Evolutionary conservation across 2,888 invertebrate species (phyloP).

Genomic region (Lissonota sp.): DNA sequence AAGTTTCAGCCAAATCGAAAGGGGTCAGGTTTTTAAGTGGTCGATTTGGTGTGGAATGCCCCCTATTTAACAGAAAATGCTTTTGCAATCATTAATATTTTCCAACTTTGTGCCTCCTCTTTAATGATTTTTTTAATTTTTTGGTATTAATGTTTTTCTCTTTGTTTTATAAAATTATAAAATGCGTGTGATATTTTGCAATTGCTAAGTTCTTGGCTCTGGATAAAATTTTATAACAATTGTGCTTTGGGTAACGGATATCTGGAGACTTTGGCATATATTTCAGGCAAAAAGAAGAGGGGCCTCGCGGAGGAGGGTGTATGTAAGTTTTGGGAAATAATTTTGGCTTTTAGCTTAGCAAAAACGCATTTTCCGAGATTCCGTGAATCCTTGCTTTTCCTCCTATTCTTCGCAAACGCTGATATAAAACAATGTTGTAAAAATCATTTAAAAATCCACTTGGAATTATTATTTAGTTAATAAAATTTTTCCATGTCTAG

Average conservation of each 20-base stretch:
- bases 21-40: no score
- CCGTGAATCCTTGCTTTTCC: no score
- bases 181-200: no score
- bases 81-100: no score
- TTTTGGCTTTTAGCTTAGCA: conserved; percentile 13
- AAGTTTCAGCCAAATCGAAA: no score
- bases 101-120: no score
- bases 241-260: conserved; percentile 65
- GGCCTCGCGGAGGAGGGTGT: conserved; percentile 72
- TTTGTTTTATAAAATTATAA: no score
- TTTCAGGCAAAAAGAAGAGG: conserved; percentile 79
- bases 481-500: conserved; percentile 63
- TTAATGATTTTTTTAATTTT: no score
- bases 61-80: no score
- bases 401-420: no score
- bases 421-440: neutral
- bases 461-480: neutral
- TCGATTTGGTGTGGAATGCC: no score
- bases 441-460: neutral
- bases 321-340: conserved; percentile 71
- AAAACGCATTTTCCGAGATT: neutral
- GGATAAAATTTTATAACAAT: neutral
- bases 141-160: no score
- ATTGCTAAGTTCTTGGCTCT: neutral
- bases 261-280: conserved; percentile 66